Base-by-base conservation (phyloP, 2,888 invertebrate species). In the Dryadula phaetusa region DNA sequence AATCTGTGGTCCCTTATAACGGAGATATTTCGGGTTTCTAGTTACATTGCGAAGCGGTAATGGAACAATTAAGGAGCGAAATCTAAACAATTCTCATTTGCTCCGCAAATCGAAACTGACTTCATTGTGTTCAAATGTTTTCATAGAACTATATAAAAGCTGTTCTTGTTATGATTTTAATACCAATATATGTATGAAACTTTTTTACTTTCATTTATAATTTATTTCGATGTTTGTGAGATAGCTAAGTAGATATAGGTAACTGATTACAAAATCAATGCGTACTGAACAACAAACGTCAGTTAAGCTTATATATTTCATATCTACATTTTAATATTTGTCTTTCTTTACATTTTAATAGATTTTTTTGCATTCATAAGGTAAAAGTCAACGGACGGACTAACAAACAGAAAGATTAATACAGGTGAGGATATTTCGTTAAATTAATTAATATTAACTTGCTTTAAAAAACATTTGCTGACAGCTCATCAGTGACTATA, bases 61-160 rank as follows among this genome's bases (percentile, higher is more conserved):
- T 28, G 16, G 44, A 42, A 65, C 58, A 67, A 70, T 70, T 70
- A 70, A 53, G 65, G 65, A 44, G 53, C 40, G 64, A 67, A 58
- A 52, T 44, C 64, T 67, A 67, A 70, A 70, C 58, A 65, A 58
- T 64, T 67, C 56, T 58, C 58, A 42, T 67, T 62, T 62, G 49
- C 58, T 32, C 60, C 40, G 52, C 62, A 58, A 49, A 56, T 40
- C 58, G 40, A 65, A 58, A 37, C 40, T 58, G 47, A 40, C 37
- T 65, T 58, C 47, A 53, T 42, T 53, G 42, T 44, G 42, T 42
- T 16, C 46, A 64, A 28, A 64, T 40, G 47, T 40, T 58, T 37
- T 54, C n/a, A 54, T 56, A 14, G 8, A 20, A 40, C 22, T 40
- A n/a, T 22, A 16, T 40, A 16, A n/a, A 16, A 18, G 34, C 37